Evolutionary conservation across 2,797 vertebrate genomes (phyloP), one percentile per base, ranked within the genome.

Genomic region (Zenarchopterus dispar): DNA sequence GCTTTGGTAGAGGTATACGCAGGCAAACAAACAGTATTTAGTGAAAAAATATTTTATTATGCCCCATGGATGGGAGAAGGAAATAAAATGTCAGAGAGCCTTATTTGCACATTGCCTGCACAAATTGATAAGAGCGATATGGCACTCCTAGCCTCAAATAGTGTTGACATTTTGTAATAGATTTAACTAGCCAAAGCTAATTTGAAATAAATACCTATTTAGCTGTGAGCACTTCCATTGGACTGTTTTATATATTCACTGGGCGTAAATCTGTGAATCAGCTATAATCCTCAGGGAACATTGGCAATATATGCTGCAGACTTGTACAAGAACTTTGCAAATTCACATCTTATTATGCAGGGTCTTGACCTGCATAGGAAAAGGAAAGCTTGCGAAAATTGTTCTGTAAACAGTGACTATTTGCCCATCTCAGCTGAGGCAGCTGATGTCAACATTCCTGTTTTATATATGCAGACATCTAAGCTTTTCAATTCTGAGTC

Each of bases 81-180:
- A 73, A 39, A 58, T 22, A 8, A 69, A 70, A 73, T 63, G 15
- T 62, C 54, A 67, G 8, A 22, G 8, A 33, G 11, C 28, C 42
- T 28, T 46, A 56, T 67, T 69, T 73, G 49, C 45, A 56, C 16
- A 58, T 51, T 61, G 15, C 9, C 22, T 44, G 41, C 46, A 47
- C 48, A 56, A 36, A 54, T 21, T 23, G 44, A 59, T 6, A 19
- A 18, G 11, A 48, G 17, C 5, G 3, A 55, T n/a, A 36, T 17
- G 23, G 18, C 17, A 13, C 6, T 31, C 17, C 8, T 22, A 0
- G 23, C 11, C 19, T 46, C 51, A 57, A 55, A 63, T 47, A 54
- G 4, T 62, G 56, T 59, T 68, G 67, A 43, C 46, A 57, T 70
- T 74, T 36, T 28, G 16, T 8, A 36, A 53, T 21, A 5, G 6